A percentile compares a stretch with the other conserved stretches of the same genome.
These are phyloP conservation scores for Ceramica pisi DNA, from an alignment of 2,888 invertebrate species.

Conservation along the genomic window DNA sequence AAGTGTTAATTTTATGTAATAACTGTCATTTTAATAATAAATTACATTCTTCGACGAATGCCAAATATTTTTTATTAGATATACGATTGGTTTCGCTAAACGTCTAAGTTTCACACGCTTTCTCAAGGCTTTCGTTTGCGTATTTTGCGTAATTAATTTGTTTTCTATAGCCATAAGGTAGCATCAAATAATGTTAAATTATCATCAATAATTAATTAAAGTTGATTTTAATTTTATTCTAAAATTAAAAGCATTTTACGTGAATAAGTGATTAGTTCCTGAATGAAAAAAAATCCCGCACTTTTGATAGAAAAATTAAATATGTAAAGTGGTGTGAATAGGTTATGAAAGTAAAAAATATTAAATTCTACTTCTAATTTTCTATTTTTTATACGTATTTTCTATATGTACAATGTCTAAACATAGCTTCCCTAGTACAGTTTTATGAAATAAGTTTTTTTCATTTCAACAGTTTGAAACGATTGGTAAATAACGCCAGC, in stretches of 20 bases:
- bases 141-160: conserved; percentile 35
- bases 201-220: background rate
- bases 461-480: too few relatives aligned
- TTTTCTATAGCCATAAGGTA: conserved; percentile 21
- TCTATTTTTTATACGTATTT: too few relatives aligned
- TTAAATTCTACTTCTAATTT: too few relatives aligned
- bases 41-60: background rate
- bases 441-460: too few relatives aligned
- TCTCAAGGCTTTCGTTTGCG: conserved; percentile 45
- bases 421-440: too few relatives aligned
- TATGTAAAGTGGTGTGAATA: too few relatives aligned
- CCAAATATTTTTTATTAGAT: conserved; percentile 1
- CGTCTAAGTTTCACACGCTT: conserved; percentile 48
- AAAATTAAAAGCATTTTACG: too few relatives aligned
- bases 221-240: too few relatives aligned
- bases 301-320: too few relatives aligned
- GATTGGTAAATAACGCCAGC: too few relatives aligned
- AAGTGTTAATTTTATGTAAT: background rate
- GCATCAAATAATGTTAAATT: background rate
- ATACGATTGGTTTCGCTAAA: conserved; percentile 32
- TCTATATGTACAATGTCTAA: too few relatives aligned
- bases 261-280: background rate
- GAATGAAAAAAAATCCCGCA: background rate
- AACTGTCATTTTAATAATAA: background rate
- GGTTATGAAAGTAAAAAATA: too few relatives aligned